Conservation (phyloP, 2,888 invertebrate genomes). For the Caenorhabditis drosophilae region DNA sequence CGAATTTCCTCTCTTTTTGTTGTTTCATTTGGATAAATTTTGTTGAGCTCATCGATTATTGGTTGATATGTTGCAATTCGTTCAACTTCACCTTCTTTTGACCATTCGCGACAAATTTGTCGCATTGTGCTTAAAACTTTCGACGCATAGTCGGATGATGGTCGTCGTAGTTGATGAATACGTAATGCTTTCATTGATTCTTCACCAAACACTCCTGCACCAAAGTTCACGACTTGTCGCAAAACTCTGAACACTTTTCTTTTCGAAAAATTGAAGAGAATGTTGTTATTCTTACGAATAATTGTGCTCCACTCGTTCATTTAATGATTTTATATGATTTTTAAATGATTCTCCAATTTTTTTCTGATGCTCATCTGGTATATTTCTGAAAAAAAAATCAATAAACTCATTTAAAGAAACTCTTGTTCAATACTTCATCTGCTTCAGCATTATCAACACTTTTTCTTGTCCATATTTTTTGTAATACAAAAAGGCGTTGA, state of each 20-base stretch:
- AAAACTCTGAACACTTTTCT: constrained; percentile 23
- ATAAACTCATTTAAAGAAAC: neutral
- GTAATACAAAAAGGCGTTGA: constrained; percentile 61
- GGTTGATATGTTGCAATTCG: constrained; percentile 80
- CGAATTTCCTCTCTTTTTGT: constrained; percentile 73
- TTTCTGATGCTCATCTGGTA: constrained; percentile 40
- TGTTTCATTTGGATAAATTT: constrained; percentile 75
- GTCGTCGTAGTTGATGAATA: constrained; percentile 42
- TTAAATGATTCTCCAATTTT: constrained; percentile 29
- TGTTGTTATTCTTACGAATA: constrained; percentile 38
- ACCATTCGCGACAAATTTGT: constrained; percentile 97
- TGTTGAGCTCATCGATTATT: constrained; percentile 81
- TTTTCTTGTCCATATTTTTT: constrained; percentile 43
- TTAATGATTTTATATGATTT: constrained; percentile 29
- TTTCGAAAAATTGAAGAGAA: neutral
- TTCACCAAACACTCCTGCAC: constrained; percentile 34
- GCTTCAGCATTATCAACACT: constrained; percentile 21
- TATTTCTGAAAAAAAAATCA: constrained; percentile 36
- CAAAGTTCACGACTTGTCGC: constrained; percentile 27
- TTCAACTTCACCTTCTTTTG: constrained; percentile 72
- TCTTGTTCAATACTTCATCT: constrained; percentile 26
- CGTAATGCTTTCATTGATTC: constrained; percentile 26
- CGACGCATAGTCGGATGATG: constrained; percentile 74
- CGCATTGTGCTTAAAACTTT: constrained; percentile 92
- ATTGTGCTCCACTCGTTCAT: constrained; percentile 40